Evolutionary conservation across 2,113 vertebrate genomes (phyloP), one percentile per base, ranked within the genome.

Genomic region (Cynoglossus semilaevis): DNA sequence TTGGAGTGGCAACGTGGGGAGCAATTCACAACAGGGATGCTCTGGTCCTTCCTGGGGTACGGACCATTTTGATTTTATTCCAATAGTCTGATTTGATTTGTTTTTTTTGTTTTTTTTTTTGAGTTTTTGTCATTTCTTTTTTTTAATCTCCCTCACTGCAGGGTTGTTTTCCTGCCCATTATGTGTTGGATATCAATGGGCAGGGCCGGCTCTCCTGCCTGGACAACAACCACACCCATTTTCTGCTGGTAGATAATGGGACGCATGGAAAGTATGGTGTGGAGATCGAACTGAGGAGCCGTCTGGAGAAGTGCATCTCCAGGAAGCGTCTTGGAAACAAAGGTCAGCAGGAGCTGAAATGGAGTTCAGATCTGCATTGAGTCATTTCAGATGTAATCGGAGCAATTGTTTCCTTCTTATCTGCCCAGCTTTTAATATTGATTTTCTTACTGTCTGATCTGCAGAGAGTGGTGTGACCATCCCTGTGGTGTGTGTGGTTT

Each of bases 1-100:
- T 99, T 0, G 97, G 97, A 6, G 83, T 99, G n/a, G 94, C 93
- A 58, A 94, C 95, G 0, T 99, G 97, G 97, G 96, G 97, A 6
- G 85, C 91, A 0, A 79, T 99, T 51, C 94, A 99, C 85, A 95
- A 96, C 81, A 86, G 93, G 0, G 81, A 91, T 0, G 47, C 74
- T 29, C 85, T 99, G 51, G 68, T 91, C 54, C 1, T 88, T 37
- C 7, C 71, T 29, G 63, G 88, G 59, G 91, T 92, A 35, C 0
- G 1, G 42, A 22, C 4, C 29, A 22, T 16, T 15, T 44, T 18
- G 15, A 35, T 29, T 4, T 0, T n/a, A 45, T n/a, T 9, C 16
- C 19, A 2, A 38, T 70, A n/a, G 18, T 13, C 17, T 10, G 19
- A 22, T 35, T 8, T 4, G 7, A 7, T 2, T n/a, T n/a, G n/a